These are phyloP conservation scores for Remorina albescens DNA, from an alignment of 2,797 vertebrate genomes.

Conservation along the genomic window DNA sequence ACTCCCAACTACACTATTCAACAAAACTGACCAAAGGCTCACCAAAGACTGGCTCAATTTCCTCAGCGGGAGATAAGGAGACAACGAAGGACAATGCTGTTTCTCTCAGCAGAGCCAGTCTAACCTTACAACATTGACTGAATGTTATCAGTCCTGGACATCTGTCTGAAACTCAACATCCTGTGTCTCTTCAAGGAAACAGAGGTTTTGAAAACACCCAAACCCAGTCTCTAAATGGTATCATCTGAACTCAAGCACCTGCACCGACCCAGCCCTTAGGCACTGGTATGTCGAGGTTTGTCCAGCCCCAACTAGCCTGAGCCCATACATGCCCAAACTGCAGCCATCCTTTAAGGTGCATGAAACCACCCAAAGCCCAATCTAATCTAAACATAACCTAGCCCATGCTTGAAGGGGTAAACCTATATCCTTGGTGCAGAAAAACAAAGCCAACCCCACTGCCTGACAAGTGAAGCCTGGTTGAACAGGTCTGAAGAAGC, in stretches of 20 bases:
- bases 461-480: slow-evolving; percentile 79
- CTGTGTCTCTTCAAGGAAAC: slow-evolving; percentile 60
- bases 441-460: slow-evolving; percentile 73
- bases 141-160: slow-evolving; percentile 76
- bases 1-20: slow-evolving; percentile 35
- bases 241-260: slow-evolving; percentile 58
- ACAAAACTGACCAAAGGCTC: slow-evolving; percentile 38
- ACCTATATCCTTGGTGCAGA: slow-evolving; percentile 74
- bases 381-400: slow-evolving; percentile 80
- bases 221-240: slow-evolving; percentile 20
- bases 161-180: slow-evolving; percentile 76
- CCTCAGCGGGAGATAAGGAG: slow-evolving; percentile 61
- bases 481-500: slow-evolving; percentile 79
- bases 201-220: slow-evolving; percentile 49
- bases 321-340: slow-evolving; percentile 57
- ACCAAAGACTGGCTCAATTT: slow-evolving; percentile 56
- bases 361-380: slow-evolving; percentile 68
- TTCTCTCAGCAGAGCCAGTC: slow-evolving; percentile 62
- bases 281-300: slow-evolving; percentile 46
- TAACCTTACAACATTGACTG: slow-evolving; percentile 74
- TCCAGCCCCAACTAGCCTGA: slow-evolving; percentile 37
- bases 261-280: slow-evolving; percentile 43
- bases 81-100: slow-evolving; percentile 68
- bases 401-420: slow-evolving; percentile 78
- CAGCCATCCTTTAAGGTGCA: slow-evolving; percentile 52